phyloP scores from a whole-genome alignment of 1,140 invertebrate species.

The Trichonephila inaurata region DNA sequence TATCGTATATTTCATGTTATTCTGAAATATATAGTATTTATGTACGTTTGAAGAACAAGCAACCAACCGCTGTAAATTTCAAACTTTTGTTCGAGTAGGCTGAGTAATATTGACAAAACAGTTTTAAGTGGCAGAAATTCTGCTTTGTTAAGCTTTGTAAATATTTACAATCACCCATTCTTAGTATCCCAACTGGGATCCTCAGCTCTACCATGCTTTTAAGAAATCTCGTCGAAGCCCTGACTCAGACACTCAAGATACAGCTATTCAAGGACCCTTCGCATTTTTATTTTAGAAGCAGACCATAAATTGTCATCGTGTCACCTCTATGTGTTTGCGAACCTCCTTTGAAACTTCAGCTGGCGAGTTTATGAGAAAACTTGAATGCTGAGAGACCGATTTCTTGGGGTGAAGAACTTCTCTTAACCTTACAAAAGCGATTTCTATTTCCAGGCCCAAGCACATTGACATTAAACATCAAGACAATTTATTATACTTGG shows the following conservation, averaged over 20 bases:
- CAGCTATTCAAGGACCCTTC: background rate
- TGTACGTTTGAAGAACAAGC: no score
- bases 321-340: constrained; percentile 28
- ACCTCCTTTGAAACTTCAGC: background rate
- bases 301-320: constrained; percentile 41
- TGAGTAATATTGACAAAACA: background rate
- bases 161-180: constrained; percentile 13
- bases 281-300: constrained; percentile 14
- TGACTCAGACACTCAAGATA: constrained; percentile 44
- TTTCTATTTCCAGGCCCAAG: background rate
- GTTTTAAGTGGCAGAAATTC: constrained; percentile 11
- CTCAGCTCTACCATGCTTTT: background rate
- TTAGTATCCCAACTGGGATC: background rate
- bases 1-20: no score
- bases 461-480: background rate
- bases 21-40: no score
- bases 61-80: background rate
- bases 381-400: constrained; percentile 16
- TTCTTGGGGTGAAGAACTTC: background rate
- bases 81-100: background rate
- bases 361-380: background rate
- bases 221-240: background rate
- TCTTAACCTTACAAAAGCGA: background rate
- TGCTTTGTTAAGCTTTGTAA: constrained; percentile 2
- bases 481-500: background rate